Evolutionary conservation across 2,888 invertebrate genomes (phyloP).

Genomic region (Resseliella maxima): DNA sequence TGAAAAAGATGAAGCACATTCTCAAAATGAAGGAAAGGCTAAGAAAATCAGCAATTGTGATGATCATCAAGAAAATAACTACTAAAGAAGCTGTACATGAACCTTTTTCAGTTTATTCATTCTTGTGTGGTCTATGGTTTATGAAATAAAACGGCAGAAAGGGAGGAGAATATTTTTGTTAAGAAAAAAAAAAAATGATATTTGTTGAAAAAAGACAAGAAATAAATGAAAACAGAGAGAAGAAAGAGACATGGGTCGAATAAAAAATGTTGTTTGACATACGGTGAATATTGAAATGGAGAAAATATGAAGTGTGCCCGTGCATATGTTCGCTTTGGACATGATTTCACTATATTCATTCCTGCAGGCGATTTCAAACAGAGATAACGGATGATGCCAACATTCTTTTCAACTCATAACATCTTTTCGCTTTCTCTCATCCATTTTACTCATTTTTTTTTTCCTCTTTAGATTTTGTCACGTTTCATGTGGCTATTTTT

Average conservation of each 20-base stretch:
- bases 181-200: neutral
- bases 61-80: no score
- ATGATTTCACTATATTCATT: neutral
- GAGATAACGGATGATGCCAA: neutral
- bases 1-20: no score
- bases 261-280: constrained; percentile 22
- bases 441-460: neutral
- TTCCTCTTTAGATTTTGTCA: neutral
- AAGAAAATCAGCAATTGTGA: no score
- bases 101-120: no score
- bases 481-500: neutral
- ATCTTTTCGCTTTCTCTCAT: neutral
- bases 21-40: no score
- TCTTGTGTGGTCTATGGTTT: no score
- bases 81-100: no score
- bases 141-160: no score
- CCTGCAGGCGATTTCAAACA: neutral
- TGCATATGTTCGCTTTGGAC: constrained; percentile 2
- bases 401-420: neutral
- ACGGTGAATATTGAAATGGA: constrained; percentile 32
- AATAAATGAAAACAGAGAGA: neutral
- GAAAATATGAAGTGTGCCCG: neutral
- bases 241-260: neutral
- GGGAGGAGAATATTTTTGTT: no score
- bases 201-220: no score